Base-by-base conservation (phyloP, 2,797 vertebrate genomes). In the Pempheris klunzingeri region DNA sequence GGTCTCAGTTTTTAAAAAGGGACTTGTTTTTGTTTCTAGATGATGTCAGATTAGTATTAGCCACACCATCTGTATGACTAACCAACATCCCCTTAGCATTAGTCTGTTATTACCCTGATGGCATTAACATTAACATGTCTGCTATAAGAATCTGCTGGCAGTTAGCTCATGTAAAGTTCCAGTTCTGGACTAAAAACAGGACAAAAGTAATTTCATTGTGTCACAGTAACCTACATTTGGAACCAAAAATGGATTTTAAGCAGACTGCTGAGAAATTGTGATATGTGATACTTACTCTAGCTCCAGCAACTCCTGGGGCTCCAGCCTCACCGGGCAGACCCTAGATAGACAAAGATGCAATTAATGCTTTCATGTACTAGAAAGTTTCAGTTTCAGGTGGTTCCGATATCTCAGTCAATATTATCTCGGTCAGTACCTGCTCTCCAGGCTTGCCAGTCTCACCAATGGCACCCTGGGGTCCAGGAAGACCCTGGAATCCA, bases 401-500 rank as follows among this genome's bases (percentile, higher is more conserved):
- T 54, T 65, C 4, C 43, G 3, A 1, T 52, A 54, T 24, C 13
- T 9, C 3, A 17, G 6, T 49, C 1, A 28, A 7, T 43, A 28
- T 20, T 44, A 8, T 72, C 6, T 82, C n/a, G 38, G 8, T 80
- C 32, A 62, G 28, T 89, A 99, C 98, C 98, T 99, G 98, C 85
- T 99, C 98, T 86, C 98, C 98, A 0, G 96, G 86, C 90, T 99
- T 99, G 92, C 98, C 98, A 91, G 90, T 83, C 96, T 99, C 98
- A 69, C 98, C 98, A 38, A 96, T 58, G 43, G 96, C 89, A 84
- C 98, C 98, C 86, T 97, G 95, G 3, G 98, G 92, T 84, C 98
- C 98, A 0, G 98, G 97, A 78, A 98, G 97, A 92, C 98, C 98
- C 97, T 99, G 98, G 97, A 99, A 99, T 71, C 98, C 98, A 11